A percentile compares a stretch with the other conserved stretches of the same genome.
Conservation (phyloP, 2,888 invertebrate genomes). For the Seladonia tumulorum region DNA sequence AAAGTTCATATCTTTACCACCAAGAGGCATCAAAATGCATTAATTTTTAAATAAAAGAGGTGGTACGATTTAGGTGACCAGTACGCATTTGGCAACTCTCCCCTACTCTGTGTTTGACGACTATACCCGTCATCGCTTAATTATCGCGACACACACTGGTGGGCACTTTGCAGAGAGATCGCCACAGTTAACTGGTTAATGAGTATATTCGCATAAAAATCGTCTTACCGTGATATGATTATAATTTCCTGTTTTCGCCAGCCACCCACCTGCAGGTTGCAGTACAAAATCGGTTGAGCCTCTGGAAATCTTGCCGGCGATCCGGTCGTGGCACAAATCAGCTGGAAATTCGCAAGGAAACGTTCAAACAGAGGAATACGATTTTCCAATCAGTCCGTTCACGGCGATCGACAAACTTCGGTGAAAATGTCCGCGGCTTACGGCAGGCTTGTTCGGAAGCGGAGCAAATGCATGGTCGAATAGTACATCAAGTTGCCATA, state of each 20-base stretch:
- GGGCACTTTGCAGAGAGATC: too few relatives aligned
- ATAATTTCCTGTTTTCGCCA: not conserved
- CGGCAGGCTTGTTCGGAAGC: constrained; percentile 11
- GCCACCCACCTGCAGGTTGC: not conserved
- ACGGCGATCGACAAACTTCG: constrained; percentile 26
- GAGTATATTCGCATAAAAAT: too few relatives aligned
- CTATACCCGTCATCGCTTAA: too few relatives aligned
- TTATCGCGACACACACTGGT: too few relatives aligned
- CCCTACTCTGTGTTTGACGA: too few relatives aligned
- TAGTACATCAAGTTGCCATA: constrained; percentile 72
- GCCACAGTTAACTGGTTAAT: too few relatives aligned
- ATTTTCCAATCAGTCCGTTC: constrained; percentile 43
- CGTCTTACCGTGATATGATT: not conserved
- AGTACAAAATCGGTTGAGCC: not conserved
- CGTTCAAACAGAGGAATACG: not conserved
- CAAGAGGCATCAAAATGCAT: too few relatives aligned
- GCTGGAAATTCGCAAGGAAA: not conserved
- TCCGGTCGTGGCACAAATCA: not conserved
- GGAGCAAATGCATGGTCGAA: constrained; percentile 37
- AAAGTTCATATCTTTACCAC: too few relatives aligned
- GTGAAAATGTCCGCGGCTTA: not conserved
- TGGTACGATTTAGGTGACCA: too few relatives aligned
- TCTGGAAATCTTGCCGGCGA: too few relatives aligned
- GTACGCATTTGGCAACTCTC: too few relatives aligned
- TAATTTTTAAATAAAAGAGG: too few relatives aligned